Conservation (phyloP, 2,113 vertebrate genomes). For the Apistogramma diplotaenia region DNA sequence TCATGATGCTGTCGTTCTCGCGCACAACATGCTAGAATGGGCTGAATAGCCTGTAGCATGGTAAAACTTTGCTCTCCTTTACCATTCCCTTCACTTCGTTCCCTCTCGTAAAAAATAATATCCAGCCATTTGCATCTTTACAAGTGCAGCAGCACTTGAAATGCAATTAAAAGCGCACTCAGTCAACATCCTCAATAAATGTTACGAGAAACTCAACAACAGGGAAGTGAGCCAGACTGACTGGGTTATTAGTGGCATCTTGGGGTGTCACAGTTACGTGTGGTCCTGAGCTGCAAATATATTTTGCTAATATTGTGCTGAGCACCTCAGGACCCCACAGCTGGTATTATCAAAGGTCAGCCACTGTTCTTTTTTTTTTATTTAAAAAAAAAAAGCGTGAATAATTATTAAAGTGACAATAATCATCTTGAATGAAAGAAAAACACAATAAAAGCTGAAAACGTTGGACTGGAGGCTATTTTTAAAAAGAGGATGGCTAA, state of each 20-base stretch:
- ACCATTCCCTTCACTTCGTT: neutral
- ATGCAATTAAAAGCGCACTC: conserved; percentile 64
- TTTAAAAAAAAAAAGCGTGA: neutral
- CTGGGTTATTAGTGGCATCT: neutral
- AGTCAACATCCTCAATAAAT: conserved; percentile 14
- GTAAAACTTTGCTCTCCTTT: neutral
- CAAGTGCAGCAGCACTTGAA: conserved; percentile 48
- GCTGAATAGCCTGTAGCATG: conserved; percentile 10
- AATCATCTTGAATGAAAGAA: neutral
- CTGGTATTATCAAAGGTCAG: neutral
- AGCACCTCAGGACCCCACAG: neutral
- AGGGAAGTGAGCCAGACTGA: neutral
- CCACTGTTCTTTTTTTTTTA: no score
- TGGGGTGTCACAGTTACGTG: neutral
- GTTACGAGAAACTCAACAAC: conserved; percentile 1
- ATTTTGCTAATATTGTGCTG: neutral
- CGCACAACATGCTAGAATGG: conserved; percentile 19
- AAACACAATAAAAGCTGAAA: neutral
- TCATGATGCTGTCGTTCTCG: conserved; percentile 21
- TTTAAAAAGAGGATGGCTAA: no score
- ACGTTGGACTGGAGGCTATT: neutral
- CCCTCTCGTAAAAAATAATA: conserved; percentile 26
- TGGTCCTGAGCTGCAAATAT: neutral
- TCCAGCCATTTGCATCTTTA: conserved; percentile 27
- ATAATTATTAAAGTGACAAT: neutral